Base-by-base conservation (phyloP, 2,888 invertebrate genomes). In the Limenitis arthemis region DNA sequence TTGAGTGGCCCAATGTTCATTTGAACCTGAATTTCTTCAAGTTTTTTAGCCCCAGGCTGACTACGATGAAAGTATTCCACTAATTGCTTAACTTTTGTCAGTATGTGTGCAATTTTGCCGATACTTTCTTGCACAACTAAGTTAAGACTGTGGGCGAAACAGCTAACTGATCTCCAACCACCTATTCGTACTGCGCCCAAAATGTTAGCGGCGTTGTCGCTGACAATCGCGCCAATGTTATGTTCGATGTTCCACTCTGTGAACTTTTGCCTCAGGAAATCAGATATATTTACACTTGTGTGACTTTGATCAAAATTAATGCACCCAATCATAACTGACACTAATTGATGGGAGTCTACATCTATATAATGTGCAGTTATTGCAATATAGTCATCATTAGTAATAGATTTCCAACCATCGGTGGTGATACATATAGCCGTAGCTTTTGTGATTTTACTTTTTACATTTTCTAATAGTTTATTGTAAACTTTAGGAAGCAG, bases 321-420 rank as follows among this genome's bases (percentile, higher is more conserved):
- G 20, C 44, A 51, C 6, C 50, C 50, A 8, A 51, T 11, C 20
- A 51, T n/a, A 29, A 37, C 32, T 11, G 51, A 29, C n/a, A 30
- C 9, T 8, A 51, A 8, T 36, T 36, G n/a, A 20, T 39, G 32
- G 8, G 9, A 31, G 9, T 48, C 40, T 41, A 20, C 0, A 8
- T 50, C 38, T 12, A 59, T 47, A 44, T 38, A 59, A 51, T 59
- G 59, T 1, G 55, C 58, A 12, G 56, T 59, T 6, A 58, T 12
- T 6, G 55, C 48, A 1, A 58, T 36, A 47, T 37, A 61, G 8
- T 30, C 30, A 1, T 47, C 51, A 42, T 59, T 58, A 12, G 44
- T 56, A 7, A 50, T 40, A 0, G 59, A 61, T 4, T 54, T 59
- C 59, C 59, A 61, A 4, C 50, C 53, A 42, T 59, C 56, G 1